Base-by-base conservation (phyloP, 2,888 invertebrate genomes). In the Leucozona laternaria region DNA sequence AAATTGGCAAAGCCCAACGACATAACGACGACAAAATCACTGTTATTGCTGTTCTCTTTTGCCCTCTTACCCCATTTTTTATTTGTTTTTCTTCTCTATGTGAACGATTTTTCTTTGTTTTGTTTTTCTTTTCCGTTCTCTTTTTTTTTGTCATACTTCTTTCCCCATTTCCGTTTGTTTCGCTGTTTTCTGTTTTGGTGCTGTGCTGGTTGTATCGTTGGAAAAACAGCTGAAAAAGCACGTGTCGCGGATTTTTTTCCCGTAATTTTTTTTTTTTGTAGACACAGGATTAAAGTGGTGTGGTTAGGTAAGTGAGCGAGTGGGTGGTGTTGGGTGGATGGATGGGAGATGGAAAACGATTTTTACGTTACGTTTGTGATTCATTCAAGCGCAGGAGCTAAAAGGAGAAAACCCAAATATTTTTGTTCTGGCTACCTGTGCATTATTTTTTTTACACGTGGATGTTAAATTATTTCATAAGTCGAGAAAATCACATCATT, bases 141-240 rank as follows among this genome's bases (percentile, higher is more conserved):
- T 66, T 37, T 68, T 68, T 68, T 68, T 43, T 25, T 15, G 13
- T 6, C 15, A 37, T 68, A 34, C 4, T 50, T 68, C 37, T 66
- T 66, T 66, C 34, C 20, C 50, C 34, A 37, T 66, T 66, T 66
- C 48, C 50, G 66, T 37, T 34, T 68, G 20, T 34, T 55, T 45
- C 43, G 60, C 50, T 40, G 80, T 53, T 83, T 85, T 80, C 81
- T 81, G 85, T 77, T 85, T 86, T 79, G 82, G 79, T 82, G 78
- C 20, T 84, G 81, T 84, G 81, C n/a, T 37, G 68, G 80, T 76
- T 86, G 82, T 79, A 71, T 86, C 82, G 53, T 78, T 75, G 78
- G 82, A 60, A 82, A 86, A 86, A 82, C 86, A 86, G 86, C 86
- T 86, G 86, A 82, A 86, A 86, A 86, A 86, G 86, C 86, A 86